Evolutionary conservation across 2,113 vertebrate genomes (phyloP), one percentile per base, ranked within the genome.

Genomic region (Catharus fuscescens): DNA sequence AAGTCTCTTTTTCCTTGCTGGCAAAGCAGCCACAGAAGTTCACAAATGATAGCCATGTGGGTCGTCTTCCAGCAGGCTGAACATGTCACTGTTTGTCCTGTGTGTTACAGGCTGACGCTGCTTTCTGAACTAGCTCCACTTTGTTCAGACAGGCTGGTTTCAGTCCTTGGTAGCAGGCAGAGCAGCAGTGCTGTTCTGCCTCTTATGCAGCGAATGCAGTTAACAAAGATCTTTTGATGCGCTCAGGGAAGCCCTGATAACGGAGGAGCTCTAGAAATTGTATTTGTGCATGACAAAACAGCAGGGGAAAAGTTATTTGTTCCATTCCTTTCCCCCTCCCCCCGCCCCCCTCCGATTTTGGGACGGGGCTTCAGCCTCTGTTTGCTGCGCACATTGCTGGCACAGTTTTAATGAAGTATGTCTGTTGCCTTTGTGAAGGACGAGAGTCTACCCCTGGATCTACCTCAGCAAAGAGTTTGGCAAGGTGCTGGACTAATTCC

Each of bases 1-100:
- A 80, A 92, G 71, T 72, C 78, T 88, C 88, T 72, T 85, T 61
- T 92, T 36, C 47, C 79, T 77, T 77, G 38, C 40, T 90, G 92
- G 71, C 73, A 80, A 82, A 86, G 66, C 59, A 95, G 31, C 23
- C 32, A 1, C 48, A 65, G 74, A 73, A 86, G 81, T 61, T 53
- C 19, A 53, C 44, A 92, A 90, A 88, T 67, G 53, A 81, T 36
- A 92, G 87, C 87, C 57, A 59, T 59, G 67, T 60, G 74, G 61
- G 42, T 70, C 0, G 1, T 62, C 61, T 87, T 79, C 81, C 50
- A 70, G 54, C 47, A 15, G 64, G 26, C 71, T 56, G 50, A 57
- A 57, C 16, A n/a, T 82, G 91, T 73, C 45, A 31, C 54, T 65
- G n/a, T 86, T 84, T 89, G 77, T 87, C 59, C 74, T 67, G 57